Evolutionary conservation across 2,888 invertebrate species (phyloP), one percentile per base, ranked within the genome.

Genomic region (Ophraella communa): DNA sequence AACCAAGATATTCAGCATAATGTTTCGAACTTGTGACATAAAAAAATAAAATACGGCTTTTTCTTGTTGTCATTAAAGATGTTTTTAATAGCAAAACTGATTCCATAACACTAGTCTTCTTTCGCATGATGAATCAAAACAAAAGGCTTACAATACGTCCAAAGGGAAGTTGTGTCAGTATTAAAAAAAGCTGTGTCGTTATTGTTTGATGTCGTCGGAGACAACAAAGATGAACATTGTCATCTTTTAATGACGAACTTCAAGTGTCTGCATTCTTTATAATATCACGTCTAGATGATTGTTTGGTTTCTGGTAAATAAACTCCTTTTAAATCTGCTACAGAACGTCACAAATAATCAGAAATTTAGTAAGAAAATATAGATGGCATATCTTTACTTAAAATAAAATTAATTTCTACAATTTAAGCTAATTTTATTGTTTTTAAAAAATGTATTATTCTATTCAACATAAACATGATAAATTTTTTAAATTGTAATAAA

Each of bases 211-310:
- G 65, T 63, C 53, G 69, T 44, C 52, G 62, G 61, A 74, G 77
- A 79, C 76, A 78, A 79, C 79, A 80, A 79, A 78, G 79, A 67
- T 72, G 65, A n/a, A 67, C 73, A 79, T 80, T 80, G 79, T 80
- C 75, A 78, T 79, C 75, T 71, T 73, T 78, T 80, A 79, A 80
- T 79, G 79, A 78, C 77, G 75, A 75, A 76, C 75, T 52, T 74
- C 71, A 67, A 75, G 75, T 71, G 74, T 69, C 73, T 74, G 74
- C 73, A 77, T 78, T 77, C 77, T 78, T 74, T 62, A 63, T 71
- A 68, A 66, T 52, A 52, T 42, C 60, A 52, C 42, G 62, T 62
- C 56, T 57, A 51, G 57, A 51, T 51, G 54, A 57, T 55, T 47
- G 39, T 47, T 51, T 44, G 45, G 58, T 63, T 53, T 57, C 47